Base-by-base conservation (phyloP, 2,113 vertebrate species). In the Octodon degus region DNA sequence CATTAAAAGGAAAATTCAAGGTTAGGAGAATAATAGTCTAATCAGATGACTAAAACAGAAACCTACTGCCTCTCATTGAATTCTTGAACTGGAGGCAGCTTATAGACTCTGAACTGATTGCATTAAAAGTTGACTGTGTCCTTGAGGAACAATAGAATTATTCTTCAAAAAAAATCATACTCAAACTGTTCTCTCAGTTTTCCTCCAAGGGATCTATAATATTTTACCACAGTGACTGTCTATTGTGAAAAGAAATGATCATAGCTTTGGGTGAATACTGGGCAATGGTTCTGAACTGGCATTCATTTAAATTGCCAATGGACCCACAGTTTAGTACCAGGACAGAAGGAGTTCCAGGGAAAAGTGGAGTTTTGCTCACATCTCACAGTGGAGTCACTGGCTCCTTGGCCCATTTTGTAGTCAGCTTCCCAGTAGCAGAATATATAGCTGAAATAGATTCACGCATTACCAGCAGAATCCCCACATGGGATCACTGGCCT, bases 281-380 rank as follows among this genome's bases (percentile, higher is more conserved):
- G 65, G 25, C 19, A 16, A 20, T 81, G 34, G 4, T 30, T 91
- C 22, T 83, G 22, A 55, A 70, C 0, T 32, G 30, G 34, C 22
- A 32, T 8, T 53, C 58, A 79, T 22, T 95, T 5, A 50, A 14
- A 70, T 17, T 55, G 53, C 40, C 58, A 60, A 25, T 60, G 20
- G 13, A 12, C 24, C 53, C 6, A 68, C 17, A 40, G 34, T 1
- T 20, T 32, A 62, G 1, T 8, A 9, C 17, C 32, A 4, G 12
- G 13, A 1, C 4, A 34, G 25, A 12, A 9, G 6, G 7, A 68
- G 3, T 30, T 83, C 60, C n/a, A 24, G 0, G 6, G 7, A 63
- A 43, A 37, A 53, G 40, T 62, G 47, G 25, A 60, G 22, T 30
- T 27, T 58, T 53, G 22, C 43, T 92, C 0, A 19, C 8, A 4